Evolutionary conservation across 2,113 vertebrate genomes (phyloP), one percentile per base, ranked within the genome.

Genomic region (Erythrolamprus reginae): DNA sequence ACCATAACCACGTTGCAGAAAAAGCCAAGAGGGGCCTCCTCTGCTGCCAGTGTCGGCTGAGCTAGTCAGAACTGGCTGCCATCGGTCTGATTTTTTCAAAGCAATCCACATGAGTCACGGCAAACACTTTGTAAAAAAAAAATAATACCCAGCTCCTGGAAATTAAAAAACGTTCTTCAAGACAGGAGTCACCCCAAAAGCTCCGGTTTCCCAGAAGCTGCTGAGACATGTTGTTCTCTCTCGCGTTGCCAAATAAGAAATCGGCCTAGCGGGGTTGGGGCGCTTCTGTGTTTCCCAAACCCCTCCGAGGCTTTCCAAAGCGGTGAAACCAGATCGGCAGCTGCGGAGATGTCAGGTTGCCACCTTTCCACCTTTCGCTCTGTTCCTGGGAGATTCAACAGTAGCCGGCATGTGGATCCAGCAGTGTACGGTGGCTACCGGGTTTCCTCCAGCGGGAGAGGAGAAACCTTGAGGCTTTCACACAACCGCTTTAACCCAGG

Each of bases 21-120:
- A 38, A 50, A 45, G 1, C 3, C 1, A n/a, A 24, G 19, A 28
- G 3, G 45, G 45, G 77, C 9, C 24, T 55, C 52, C 12, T 4
- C 26, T 24, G 52, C 42, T 24, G 28, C 42, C 48, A 9, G 48
- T 84, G 82, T 19, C 24, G 2, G 5, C 24, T 1, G 10, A 33
- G 10, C n/a, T 45, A 77, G n/a, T 45, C 9, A 61, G 45, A 1
- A 2, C 53, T 89, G 90, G 88, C 88, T 89, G 91, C 89, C 89
- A 87, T 38, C 50, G 77, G 87, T 38, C 91, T 4, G 48, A 3
- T 0, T 96, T 95, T 95, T 91, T 93, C 92, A 93, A 92, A 94
- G 56, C 52, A 87, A 56, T 61, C 51, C 45, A 90, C 90, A 88
- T 95, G 95, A 96, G 93, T 95, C 95, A 95, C 93, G 0, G 2